Evolutionary conservation across 2,113 vertebrate genomes (phyloP).

Genomic region (Engystomops pustulosus): DNA sequence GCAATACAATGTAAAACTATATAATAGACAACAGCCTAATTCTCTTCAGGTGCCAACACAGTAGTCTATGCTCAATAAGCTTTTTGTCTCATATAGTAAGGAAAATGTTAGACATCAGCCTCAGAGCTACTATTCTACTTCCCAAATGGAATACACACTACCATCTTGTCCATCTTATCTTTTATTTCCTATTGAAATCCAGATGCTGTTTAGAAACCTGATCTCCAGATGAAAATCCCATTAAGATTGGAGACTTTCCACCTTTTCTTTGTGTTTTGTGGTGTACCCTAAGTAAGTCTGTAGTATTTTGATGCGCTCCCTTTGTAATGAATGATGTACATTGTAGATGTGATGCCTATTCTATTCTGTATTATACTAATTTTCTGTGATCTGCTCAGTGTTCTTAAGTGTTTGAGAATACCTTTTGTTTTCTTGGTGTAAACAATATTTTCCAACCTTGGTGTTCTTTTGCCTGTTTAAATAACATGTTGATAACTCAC

Average conservation of each 20-base stretch:
- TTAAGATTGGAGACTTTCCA: neutral
- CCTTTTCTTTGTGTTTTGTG: slow-evolving; percentile 15
- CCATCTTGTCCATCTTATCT: neutral
- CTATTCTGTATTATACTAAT: slow-evolving; percentile 3
- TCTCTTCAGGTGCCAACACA: neutral
- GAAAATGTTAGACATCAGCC: too few species aligned
- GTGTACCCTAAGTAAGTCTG: neutral
- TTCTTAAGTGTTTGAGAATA: neutral
- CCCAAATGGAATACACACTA: neutral
- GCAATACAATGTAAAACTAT: neutral
- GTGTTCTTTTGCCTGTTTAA: neutral
- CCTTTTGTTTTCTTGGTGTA: slow-evolving; percentile 15
- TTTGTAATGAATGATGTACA: slow-evolving; percentile 17
- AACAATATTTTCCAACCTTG: slow-evolving; percentile 26
- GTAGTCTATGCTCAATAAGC: neutral
- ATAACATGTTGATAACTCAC: slow-evolving; percentile 58
- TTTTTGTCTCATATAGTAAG: neutral
- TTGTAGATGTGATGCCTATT: neutral
- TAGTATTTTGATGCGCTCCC: slow-evolving; percentile 8
- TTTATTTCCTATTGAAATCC: neutral
- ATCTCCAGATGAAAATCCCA: neutral
- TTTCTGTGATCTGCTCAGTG: neutral
- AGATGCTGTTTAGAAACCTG: neutral
- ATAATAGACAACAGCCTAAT: neutral
- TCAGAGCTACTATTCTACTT: neutral